A percentile compares a stretch with the other conserved stretches of the same genome.
Evolutionary conservation across 2,797 vertebrate genomes (phyloP).

Genomic region (Cyclura pinguis): DNA sequence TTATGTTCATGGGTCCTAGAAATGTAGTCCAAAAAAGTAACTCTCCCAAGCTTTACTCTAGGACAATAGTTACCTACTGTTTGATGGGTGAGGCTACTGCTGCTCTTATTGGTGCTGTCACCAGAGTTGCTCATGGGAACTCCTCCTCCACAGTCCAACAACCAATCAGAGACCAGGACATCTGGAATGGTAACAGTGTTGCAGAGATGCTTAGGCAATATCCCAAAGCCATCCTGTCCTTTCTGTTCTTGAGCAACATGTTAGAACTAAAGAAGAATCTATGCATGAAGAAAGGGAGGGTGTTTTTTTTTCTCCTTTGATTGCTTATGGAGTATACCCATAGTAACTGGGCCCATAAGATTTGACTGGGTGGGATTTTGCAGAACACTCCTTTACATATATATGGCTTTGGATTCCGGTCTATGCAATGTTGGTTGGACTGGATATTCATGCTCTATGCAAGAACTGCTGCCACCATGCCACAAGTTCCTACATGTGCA

Average conservation of each 20-base stretch:
- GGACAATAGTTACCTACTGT: background rate
- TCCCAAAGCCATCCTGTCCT: background rate
- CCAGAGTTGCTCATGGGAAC: background rate
- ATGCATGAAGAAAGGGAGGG: too few relatives aligned
- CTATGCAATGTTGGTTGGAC: background rate
- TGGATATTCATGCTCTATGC: background rate
- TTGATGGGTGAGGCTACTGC: background rate
- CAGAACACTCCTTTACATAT: background rate
- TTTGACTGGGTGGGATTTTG: background rate
- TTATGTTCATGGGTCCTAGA: too few relatives aligned
- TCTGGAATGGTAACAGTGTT: background rate
- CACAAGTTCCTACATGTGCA: too few relatives aligned
- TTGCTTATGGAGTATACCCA: too few relatives aligned
- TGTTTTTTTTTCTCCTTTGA: too few relatives aligned
- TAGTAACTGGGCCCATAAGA: background rate
- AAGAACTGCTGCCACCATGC: background rate
- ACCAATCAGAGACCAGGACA: too few relatives aligned
- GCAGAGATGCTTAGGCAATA: background rate
- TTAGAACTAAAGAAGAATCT: too few relatives aligned
- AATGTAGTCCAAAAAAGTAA: too few relatives aligned
- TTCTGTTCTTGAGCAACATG: background rate
- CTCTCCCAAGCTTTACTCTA: too few relatives aligned
- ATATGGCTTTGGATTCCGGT: background rate
- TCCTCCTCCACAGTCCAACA: background rate
- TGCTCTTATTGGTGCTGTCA: background rate